These are phyloP conservation scores for Tenthredo distinguenda DNA, from an alignment of 2,888 invertebrate species.

Conservation along the genomic window DNA sequence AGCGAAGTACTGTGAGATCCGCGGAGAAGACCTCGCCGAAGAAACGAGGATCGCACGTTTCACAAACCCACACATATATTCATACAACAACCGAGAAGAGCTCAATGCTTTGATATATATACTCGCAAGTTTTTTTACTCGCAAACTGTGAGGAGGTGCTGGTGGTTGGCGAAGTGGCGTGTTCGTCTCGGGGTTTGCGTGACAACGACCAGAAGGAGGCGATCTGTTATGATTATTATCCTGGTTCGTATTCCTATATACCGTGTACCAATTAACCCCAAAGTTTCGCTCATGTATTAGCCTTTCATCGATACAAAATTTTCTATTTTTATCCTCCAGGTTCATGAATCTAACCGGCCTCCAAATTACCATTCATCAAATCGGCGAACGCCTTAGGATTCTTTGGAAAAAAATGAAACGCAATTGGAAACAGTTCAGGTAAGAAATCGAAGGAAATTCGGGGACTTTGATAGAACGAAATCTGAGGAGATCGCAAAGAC, in stretches of 20 bases:
- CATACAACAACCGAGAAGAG: constrained; percentile 39
- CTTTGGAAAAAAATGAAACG: not conserved
- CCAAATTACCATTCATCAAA: not conserved
- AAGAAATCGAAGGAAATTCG: not conserved
- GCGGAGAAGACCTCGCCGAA: constrained; percentile 30
- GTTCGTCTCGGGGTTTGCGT: constrained; percentile 56
- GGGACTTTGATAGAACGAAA: not conserved
- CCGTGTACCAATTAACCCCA: constrained; percentile 27
- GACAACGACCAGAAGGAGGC: constrained; percentile 52
- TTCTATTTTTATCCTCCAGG: not conserved
- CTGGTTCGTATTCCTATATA: constrained; percentile 40
- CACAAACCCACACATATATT: constrained; percentile 10
- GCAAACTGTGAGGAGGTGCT: constrained; percentile 22
- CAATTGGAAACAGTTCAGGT: not conserved
- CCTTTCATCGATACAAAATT: not conserved
- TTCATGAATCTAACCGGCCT: not conserved
- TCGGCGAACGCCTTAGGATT: not conserved
- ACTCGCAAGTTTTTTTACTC: constrained; percentile 31
- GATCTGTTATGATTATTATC: constrained; percentile 56
- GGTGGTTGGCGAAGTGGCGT: constrained; percentile 43
- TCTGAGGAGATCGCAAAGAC: not conserved
- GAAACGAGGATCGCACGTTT: constrained; percentile 33
- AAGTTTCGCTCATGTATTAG: not conserved
- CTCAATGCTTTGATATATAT: constrained; percentile 45
- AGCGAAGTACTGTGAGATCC: not conserved